Evolutionary conservation across 2,888 invertebrate species (phyloP).

Genomic region (Ferrisia virgata): DNA sequence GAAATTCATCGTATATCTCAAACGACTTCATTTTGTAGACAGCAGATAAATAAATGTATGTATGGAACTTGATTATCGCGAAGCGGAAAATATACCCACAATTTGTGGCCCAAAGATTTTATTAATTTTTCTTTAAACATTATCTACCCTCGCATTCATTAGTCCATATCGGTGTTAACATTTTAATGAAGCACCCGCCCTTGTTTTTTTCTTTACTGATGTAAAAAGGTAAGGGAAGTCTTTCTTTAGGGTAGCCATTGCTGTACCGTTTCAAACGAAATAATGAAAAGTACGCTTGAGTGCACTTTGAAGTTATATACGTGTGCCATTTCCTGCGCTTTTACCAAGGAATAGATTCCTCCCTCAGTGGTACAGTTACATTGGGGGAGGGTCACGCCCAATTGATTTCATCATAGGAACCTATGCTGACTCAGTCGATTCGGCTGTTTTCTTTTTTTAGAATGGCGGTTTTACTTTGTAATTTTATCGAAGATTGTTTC

Average conservation of each 20-base stretch:
- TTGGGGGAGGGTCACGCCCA: conserved; percentile 44
- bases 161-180: conserved; percentile 23
- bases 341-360: conserved; percentile 26
- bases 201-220: not conserved
- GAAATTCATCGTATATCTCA: not conserved
- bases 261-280: conserved; percentile 34
- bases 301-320: conserved; percentile 39
- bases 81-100: not conserved
- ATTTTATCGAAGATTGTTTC: not conserved
- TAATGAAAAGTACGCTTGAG: conserved; percentile 42
- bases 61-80: not conserved
- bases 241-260: conserved; percentile 40
- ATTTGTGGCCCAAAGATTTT: not conserved
- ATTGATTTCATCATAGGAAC: conserved; percentile 43
- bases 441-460: conserved; percentile 10
- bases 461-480: conserved; percentile 37
- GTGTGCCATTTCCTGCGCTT: conserved; percentile 41
- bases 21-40: not conserved
- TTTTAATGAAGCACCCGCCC: conserved; percentile 26
- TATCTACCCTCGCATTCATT: not conserved
- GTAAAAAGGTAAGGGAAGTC: conserved; percentile 13
- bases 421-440: conserved; percentile 42
- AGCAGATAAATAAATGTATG: not conserved
- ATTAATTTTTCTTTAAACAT: conserved; percentile 19
- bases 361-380: conserved; percentile 31